Evolutionary conservation across 2,888 invertebrate species (phyloP), one percentile per base, ranked within the genome.

Genomic region (Cheiracanthium punctorium): DNA sequence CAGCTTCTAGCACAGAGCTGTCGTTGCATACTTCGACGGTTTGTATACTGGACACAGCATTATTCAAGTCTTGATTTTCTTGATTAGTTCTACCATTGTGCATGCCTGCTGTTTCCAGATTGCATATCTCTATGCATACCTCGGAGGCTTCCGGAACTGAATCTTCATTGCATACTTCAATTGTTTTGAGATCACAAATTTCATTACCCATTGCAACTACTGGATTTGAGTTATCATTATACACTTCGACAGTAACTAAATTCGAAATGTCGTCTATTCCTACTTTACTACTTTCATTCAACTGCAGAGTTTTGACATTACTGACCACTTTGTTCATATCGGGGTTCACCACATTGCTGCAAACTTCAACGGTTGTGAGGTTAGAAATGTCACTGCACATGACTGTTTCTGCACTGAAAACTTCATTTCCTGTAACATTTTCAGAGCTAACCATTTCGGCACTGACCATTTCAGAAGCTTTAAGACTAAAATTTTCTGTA

Each of bases 111-210:
- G 58, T 58, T 58, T 58, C 58, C 24, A 58, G 12, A 58, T 58
- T 58, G 17, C 58, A 58, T 24, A 58, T 24, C 12, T 58, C 58
- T 24, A 58, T 58, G 24, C 58, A 58, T 17, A 58, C 58, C 24
- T 58, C 58, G 4, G 58, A 58, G 4, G 24, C 24, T 58, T 58
- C 58, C 58, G 1, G 58, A 24, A 58, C 17, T 24, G 58, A 58
- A 24, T 58, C 24, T 24, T 58, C 58, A 58, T 58, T 58, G 17
- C 58, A 58, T 17, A 58, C 58, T 58, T 58, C 58, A 58, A 58
- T 58, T 24, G 58, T 58, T 58, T 58, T 24, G 5, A 58, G 58
- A 58, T 58, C 24, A 17, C 58, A 58, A 4, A 58, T 58, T 58
- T 58, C 58, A 24, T 58, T 58, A 20, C 24, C 20, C 24, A 58